These are phyloP conservation scores for Lagocephalus sceleratus DNA, from an alignment of 2,797 vertebrate species.

Conservation along the genomic window DNA sequence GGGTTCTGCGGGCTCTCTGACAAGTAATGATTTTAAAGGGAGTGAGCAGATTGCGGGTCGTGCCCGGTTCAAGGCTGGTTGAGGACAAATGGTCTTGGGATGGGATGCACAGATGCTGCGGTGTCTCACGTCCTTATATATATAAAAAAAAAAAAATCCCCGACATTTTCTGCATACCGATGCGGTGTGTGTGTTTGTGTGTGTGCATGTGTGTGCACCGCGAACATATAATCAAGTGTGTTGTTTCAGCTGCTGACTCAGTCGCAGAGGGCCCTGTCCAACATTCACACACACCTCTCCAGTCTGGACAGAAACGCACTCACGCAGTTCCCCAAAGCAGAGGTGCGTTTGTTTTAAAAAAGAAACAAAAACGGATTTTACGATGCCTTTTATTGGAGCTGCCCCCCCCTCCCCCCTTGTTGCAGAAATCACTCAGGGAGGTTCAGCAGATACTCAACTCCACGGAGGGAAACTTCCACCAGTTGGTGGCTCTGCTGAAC, in stretches of 20 bases:
- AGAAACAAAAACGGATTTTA: no score
- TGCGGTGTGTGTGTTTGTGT: slow-evolving; percentile 4
- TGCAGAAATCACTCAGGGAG: slow-evolving; percentile 83
- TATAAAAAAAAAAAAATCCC: slow-evolving; percentile 4
- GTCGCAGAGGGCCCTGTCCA: slow-evolving; percentile 89
- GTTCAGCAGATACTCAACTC: slow-evolving; percentile 87
- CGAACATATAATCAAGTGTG: neutral
- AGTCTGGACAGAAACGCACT: slow-evolving; percentile 85
- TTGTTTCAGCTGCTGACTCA: slow-evolving; percentile 80
- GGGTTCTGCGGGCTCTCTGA: slow-evolving; percentile 17
- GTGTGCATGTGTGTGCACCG: no score
- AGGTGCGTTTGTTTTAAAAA: slow-evolving; percentile 68
- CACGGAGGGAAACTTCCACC: slow-evolving; percentile 91
- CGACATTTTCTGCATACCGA: slow-evolving; percentile 16
- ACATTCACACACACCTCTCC: slow-evolving; percentile 87
- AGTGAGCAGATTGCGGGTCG: slow-evolving; percentile 19
- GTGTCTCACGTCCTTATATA: slow-evolving; percentile 9
- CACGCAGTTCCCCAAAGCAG: slow-evolving; percentile 84
- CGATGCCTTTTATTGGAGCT: neutral
- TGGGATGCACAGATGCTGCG: slow-evolving; percentile 30
- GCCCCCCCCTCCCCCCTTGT: no score
- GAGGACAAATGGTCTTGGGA: slow-evolving; percentile 26
- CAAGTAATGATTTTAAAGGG: slow-evolving; percentile 7
- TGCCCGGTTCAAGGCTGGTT: slow-evolving; percentile 20
- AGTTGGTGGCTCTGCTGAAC: slow-evolving; percentile 88